Evolutionary conservation across 2,797 vertebrate species (phyloP).

Genomic region (Babyrousa celebensis): DNA sequence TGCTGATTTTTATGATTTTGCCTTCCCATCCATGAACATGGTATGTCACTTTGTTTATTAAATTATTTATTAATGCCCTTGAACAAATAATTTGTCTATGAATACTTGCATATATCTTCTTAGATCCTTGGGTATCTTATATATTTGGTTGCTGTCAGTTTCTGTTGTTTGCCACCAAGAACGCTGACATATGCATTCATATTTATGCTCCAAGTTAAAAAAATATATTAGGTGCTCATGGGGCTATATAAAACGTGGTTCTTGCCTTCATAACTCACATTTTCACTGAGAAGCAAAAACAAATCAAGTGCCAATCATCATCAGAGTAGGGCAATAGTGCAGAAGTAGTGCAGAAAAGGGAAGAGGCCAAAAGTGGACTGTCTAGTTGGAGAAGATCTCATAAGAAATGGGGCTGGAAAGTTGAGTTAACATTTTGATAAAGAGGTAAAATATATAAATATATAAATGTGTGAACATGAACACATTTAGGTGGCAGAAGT

Average conservation of each 20-base stretch:
- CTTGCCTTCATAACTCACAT: not conserved
- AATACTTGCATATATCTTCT: constrained; percentile 29
- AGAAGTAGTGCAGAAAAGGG: not conserved
- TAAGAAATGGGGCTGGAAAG: not conserved
- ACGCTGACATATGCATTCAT: not conserved
- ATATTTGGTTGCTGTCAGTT: constrained; percentile 54
- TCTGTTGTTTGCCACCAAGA: constrained; percentile 35
- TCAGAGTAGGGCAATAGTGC: not conserved
- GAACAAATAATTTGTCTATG: constrained; percentile 30
- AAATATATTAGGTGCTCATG: not conserved
- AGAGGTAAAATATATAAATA: not conserved
- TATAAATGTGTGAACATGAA: too few species aligned
- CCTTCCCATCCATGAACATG: not conserved
- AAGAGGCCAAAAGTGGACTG: not conserved
- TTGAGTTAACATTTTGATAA: constrained; percentile 38
- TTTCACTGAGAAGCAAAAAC: not conserved
- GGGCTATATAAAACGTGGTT: not conserved
- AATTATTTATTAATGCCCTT: constrained; percentile 10
- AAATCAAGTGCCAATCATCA: not conserved
- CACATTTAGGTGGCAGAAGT: not conserved
- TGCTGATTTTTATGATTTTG: not conserved
- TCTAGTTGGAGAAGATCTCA: not conserved
- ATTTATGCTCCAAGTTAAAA: constrained; percentile 57
- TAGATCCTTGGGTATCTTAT: not conserved
- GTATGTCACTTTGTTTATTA: not conserved